phyloP scores from a whole-genome alignment of 2,113 vertebrate species.

The Nycticryphes semicollaris region DNA sequence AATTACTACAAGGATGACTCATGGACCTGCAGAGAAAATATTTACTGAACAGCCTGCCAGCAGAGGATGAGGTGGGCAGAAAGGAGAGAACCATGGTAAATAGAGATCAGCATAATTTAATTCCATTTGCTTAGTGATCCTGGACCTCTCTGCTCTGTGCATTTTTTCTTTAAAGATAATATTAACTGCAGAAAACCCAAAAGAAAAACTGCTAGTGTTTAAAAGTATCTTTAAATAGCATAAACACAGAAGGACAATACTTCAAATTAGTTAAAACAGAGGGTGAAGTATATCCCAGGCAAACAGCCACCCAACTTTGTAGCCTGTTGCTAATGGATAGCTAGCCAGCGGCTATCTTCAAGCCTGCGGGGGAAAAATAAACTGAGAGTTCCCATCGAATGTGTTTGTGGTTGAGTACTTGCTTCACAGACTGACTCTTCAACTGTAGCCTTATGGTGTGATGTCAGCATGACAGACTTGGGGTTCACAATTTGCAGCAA shows the following conservation, averaged over 20 bases:
- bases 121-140: slow-evolving; percentile 25
- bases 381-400: background rate
- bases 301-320: background rate
- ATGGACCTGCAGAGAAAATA: slow-evolving; percentile 37
- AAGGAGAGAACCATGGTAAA: background rate
- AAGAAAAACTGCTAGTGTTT: background rate
- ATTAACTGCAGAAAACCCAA: background rate
- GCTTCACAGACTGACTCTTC: background rate
- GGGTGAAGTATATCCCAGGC: background rate
- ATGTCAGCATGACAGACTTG: background rate
- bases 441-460: background rate
- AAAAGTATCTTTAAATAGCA: background rate
- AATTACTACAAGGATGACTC: background rate
- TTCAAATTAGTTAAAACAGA: background rate
- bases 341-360: background rate
- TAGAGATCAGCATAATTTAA: background rate
- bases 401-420: background rate
- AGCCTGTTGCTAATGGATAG: background rate
- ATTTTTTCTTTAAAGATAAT: background rate
- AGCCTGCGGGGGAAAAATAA: background rate
- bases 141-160: background rate
- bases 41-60: slow-evolving; percentile 9
- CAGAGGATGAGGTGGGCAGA: slow-evolving; percentile 22
- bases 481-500: background rate
- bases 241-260: background rate